These are phyloP conservation scores for Momotus momota DNA, from an alignment of 2,797 vertebrate species.

Conservation along the genomic window DNA sequence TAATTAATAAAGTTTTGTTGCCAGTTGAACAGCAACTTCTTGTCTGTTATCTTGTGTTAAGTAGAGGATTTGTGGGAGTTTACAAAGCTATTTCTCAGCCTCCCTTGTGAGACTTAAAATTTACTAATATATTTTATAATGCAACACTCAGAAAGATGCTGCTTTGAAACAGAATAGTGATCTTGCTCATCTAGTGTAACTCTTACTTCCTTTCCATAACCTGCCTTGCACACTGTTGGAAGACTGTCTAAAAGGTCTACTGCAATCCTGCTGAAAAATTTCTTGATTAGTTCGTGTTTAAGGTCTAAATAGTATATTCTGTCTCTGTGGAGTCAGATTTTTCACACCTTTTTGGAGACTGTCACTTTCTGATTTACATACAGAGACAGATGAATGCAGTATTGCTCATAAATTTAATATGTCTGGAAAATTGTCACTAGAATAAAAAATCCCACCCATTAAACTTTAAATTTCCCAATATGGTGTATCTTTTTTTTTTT, in stretches of 20 bases:
- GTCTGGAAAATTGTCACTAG: background rate
- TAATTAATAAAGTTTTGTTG: background rate
- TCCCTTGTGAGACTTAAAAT: background rate
- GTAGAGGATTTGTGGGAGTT: background rate
- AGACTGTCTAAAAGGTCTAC: background rate
- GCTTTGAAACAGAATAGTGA: background rate
- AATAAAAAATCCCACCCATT: background rate
- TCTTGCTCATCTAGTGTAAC: background rate
- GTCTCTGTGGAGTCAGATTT: background rate
- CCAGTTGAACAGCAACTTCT: background rate
- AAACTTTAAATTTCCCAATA: background rate
- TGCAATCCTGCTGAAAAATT: background rate
- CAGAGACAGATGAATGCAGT: background rate
- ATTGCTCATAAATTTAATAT: background rate
- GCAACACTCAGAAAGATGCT: background rate
- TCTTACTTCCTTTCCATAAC: background rate
- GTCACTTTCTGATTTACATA: background rate
- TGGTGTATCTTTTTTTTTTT: background rate
- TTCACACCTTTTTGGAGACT: background rate
- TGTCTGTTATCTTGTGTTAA: background rate
- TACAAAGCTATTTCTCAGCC: background rate
- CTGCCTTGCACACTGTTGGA: background rate
- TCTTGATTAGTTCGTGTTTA: background rate
- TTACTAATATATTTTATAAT: background rate
- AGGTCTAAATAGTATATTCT: background rate